Evolutionary conservation across 1,140 invertebrate species (phyloP).

Genomic region (Lordiphosa mommai): DNA sequence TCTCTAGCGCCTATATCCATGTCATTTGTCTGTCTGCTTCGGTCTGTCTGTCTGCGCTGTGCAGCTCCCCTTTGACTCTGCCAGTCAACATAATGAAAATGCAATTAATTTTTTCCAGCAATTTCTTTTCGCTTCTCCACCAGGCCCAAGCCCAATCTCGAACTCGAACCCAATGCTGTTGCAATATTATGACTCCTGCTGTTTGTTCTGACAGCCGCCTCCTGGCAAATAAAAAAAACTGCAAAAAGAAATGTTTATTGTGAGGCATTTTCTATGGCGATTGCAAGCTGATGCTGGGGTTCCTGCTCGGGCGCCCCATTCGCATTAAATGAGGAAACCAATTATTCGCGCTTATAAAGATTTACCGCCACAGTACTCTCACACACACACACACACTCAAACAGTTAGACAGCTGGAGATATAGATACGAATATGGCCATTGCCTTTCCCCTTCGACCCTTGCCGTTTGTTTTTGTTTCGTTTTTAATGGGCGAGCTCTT

Average conservation of each 20-base stretch:
- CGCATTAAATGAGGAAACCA: conserved; percentile 79
- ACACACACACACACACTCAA: conserved; percentile 23
- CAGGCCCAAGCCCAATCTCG: conserved; percentile 41
- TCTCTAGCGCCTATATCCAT: conserved; percentile 56
- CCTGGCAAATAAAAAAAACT: conserved; percentile 7
- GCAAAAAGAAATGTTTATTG: conserved; percentile 68
- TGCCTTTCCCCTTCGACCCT: neutral
- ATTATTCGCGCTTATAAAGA: conserved; percentile 79
- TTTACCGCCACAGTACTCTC: conserved; percentile 52
- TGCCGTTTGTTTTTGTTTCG: conserved; percentile 36
- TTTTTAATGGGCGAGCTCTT: conserved; percentile 42
- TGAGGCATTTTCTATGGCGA: conserved; percentile 67
- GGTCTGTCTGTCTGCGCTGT: conserved; percentile 8
- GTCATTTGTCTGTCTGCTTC: conserved; percentile 68
- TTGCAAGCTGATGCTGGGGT: conserved; percentile 27
- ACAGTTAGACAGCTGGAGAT: conserved; percentile 61
- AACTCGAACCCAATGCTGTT: conserved; percentile 43
- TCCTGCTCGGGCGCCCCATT: conserved; percentile 51
- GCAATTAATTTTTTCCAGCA: conserved; percentile 79
- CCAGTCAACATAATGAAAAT: conserved; percentile 79
- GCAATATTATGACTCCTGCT: conserved; percentile 78
- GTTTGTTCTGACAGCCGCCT: conserved; percentile 58
- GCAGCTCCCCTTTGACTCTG: conserved; percentile 38
- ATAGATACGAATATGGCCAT: conserved; percentile 37
- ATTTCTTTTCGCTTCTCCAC: conserved; percentile 57